Conservation (phyloP, 2,797 vertebrate species). For the Sebastes wilsoni region DNA sequence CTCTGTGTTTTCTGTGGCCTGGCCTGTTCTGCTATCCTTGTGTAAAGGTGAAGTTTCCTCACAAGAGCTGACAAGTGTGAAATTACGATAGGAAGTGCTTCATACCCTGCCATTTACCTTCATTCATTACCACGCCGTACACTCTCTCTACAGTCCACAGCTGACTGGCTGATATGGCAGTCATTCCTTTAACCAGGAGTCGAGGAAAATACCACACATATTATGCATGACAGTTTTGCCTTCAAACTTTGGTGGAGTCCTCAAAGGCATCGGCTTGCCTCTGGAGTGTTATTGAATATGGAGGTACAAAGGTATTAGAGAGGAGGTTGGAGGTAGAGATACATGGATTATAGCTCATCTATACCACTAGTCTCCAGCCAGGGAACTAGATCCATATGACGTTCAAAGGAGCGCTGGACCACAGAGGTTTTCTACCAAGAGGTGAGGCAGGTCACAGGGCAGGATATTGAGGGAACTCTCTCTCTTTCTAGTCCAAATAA, state of each 20-base stretch:
- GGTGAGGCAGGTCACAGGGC: slow-evolving; percentile 27
- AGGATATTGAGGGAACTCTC: background rate
- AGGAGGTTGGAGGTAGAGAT: slow-evolving; percentile 44
- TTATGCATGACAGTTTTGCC: slow-evolving; percentile 58
- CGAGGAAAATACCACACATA: slow-evolving; percentile 50
- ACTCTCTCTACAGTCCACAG: slow-evolving; percentile 49
- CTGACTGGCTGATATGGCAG: slow-evolving; percentile 69
- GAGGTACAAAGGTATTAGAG: slow-evolving; percentile 49
- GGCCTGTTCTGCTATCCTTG: slow-evolving; percentile 71
- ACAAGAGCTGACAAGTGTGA: slow-evolving; percentile 84
- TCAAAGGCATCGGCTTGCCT: slow-evolving; percentile 57
- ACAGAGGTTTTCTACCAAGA: slow-evolving; percentile 39
- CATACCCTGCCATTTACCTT: slow-evolving; percentile 81
- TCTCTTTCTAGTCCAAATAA: background rate
- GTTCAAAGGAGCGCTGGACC: slow-evolving; percentile 63
- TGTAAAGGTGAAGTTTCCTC: slow-evolving; percentile 84
- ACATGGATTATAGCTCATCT: slow-evolving; percentile 72
- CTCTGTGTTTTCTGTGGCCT: slow-evolving; percentile 61
- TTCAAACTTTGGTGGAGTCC: slow-evolving; percentile 48
- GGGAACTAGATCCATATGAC: slow-evolving; percentile 62
- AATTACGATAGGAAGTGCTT: slow-evolving; percentile 83
- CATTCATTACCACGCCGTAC: slow-evolving; percentile 76
- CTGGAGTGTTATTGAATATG: slow-evolving; percentile 64
- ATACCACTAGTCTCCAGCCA: slow-evolving; percentile 57
- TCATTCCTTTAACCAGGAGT: slow-evolving; percentile 59